Evolutionary conservation across 2,113 vertebrate genomes (phyloP), one percentile per base, ranked within the genome.

Genomic region (Protomyctophum bolini): DNA sequence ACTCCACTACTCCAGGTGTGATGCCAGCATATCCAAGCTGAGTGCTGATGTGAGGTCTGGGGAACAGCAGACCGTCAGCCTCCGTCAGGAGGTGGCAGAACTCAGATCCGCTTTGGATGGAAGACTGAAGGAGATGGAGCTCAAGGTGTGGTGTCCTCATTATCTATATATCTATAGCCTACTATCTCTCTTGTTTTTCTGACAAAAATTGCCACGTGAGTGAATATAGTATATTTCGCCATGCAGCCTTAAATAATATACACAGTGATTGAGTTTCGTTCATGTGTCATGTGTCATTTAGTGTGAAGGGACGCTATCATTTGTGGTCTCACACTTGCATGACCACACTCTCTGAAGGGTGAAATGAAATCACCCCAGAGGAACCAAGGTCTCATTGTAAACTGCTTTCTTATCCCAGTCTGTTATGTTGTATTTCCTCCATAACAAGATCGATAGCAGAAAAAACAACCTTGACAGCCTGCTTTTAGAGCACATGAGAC

Each of bases 11-110:
- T 11, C 63, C 87, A 97, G 95, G 76, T 97, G 95, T 56, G 94
- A 97, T 78, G 93, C 94, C 50, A 94, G 89, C 77, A 94, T 95
- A 0, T 69, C 89, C 9, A 94, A 93, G 79, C 90, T 96, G 58
- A 93, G 93, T 0, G 86, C 83, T 65, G 93, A 94, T 29, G 73
- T 94, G 66, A 83, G 78, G 9, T 48, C 77, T 11, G 85, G 89
- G 76, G 91, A 80, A n/a, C 77, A 45, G 0, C 88, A 92, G 67
- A 81, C 91, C 55, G 86, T 76, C 62, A 90, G 85, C 65, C 79
- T 84, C 10, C 91, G 93, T 54, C 93, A 90, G 80, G 88, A 93
- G 68, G 79, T 94, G 66, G 80, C 70, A 61, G 83, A 86, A 6
- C 82, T 95, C 7, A 70, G 66, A 7, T 83, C 92, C 52, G 77